These are phyloP conservation scores for Nasua narica DNA, from an alignment of 2,797 vertebrate genomes.

Conservation along the genomic window DNA sequence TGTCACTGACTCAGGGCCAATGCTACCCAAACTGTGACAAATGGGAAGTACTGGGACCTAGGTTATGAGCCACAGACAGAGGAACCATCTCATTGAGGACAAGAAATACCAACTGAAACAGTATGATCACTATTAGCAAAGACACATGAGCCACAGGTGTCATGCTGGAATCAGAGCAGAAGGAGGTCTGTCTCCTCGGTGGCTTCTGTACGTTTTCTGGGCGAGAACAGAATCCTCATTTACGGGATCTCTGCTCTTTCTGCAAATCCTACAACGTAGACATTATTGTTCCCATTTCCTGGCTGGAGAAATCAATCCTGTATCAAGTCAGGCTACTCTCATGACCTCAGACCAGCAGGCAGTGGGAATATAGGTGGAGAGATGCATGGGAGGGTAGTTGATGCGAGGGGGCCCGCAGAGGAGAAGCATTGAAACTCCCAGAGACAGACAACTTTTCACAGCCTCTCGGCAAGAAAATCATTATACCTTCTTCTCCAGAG, in stretches of 20 bases:
- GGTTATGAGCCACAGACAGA: not conserved
- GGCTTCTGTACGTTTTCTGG: not conserved
- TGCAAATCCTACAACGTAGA: not conserved
- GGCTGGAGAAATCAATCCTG: not conserved
- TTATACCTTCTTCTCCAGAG: not conserved
- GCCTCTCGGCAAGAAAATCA: not conserved
- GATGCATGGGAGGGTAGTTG: rapidly evolving
- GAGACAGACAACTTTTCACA: not conserved
- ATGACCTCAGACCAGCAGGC: not conserved
- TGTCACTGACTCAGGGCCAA: not conserved
- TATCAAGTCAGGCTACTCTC: not conserved
- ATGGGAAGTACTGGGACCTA: not conserved
- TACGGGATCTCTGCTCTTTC: not conserved
- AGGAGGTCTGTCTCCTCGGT: not conserved
- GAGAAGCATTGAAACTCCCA: not conserved
- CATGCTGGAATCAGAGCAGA: not conserved
- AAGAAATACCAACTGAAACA: not conserved
- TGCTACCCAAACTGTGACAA: not conserved
- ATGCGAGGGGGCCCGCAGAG: not conserved
- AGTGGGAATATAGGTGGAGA: not conserved
- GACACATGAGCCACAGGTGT: not conserved
- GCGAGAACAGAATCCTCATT: not conserved
- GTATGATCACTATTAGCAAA: not conserved
- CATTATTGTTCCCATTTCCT: not conserved
- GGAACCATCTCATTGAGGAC: not conserved